phyloP scores from a whole-genome alignment of 2,113 vertebrate species.

The Oenanthe oenanthe region DNA sequence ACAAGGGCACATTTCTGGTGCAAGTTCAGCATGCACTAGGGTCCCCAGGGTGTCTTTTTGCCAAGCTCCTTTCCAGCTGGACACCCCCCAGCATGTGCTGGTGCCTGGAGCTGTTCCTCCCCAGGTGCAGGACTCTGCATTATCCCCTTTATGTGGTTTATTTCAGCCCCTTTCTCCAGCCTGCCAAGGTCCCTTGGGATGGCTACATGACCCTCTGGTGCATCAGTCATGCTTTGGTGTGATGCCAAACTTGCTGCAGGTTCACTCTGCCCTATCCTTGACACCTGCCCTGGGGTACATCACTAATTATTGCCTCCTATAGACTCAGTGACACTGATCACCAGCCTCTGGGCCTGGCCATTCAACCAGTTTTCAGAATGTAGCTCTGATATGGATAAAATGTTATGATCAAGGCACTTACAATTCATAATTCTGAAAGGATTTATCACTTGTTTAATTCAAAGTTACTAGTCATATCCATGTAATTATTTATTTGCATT shows the following conservation, averaged over 20 bases:
- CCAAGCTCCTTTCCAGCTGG: not conserved
- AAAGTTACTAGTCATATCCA: not conserved
- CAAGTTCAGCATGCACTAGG: not conserved
- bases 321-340: fast-evolving
- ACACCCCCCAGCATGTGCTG: no score
- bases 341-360: not conserved
- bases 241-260: not conserved
- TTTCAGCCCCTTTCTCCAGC: not conserved
- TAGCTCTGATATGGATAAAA: not conserved
- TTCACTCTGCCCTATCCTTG: not conserved
- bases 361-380: not conserved
- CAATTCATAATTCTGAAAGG: not conserved
- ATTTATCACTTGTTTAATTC: not conserved
- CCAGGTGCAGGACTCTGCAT: not conserved
- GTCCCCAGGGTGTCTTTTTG: not conserved
- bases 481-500: not conserved
- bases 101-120: fast-evolving
- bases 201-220: not conserved
- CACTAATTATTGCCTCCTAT: fast-evolving
- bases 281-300: not conserved
- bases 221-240: not conserved
- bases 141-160: not conserved
- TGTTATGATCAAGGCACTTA: not conserved
- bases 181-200: not conserved
- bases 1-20: not conserved